Base-by-base conservation (phyloP, 2,113 vertebrate species). In the Hymenochirus boettgeri region DNA sequence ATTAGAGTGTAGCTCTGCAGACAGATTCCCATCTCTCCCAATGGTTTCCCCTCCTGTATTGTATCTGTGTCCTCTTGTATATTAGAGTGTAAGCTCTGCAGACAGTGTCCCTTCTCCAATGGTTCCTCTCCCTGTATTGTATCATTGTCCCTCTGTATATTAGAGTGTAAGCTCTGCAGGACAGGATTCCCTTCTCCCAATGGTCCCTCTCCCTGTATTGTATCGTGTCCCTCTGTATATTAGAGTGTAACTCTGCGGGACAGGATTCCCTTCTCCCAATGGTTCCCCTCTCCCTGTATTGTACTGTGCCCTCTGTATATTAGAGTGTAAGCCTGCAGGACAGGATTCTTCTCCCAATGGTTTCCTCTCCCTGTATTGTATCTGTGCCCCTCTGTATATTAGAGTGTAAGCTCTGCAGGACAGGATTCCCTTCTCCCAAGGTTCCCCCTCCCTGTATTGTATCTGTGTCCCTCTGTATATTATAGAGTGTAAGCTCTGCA, bases 241-340 rank as follows among this genome's bases (percentile, higher is more conserved):
- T 46, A 46, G 15, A 18, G 18, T 46, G 18, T 46, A 17, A 19
- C 42, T 46, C 42, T 46, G 42, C 42, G 15, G 15, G 42, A 2
- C 33, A 35, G 33, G 8, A 35, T 35, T 35, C 33, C 33, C 10
- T 35, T 35, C 33, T n/a, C n/a, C n/a, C n/a, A n/a, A n/a, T n/a
- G 8, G 15, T 35, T 35, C 33, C 33, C 10, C 15, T 35, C 33
- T 35, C 33, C 33, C 33, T 35, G 10, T 46, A 46, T 46, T 46
- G 18, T 46, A 46, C 42, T 18, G 42, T 35, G 33, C 8, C 33
- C n/a, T 3, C 42, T 46, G n/a, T 46, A 46, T 46, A 46, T 46
- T 46, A 8, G 42, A 46, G 42, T 46, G 42, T 46, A 46, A 46
- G 42, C 42, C 42, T 46, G 15, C 42, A 46, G 42, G 42, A 5